Evolutionary conservation across 2,888 invertebrate species (phyloP).

Genomic region (Invenusta paracnida): DNA sequence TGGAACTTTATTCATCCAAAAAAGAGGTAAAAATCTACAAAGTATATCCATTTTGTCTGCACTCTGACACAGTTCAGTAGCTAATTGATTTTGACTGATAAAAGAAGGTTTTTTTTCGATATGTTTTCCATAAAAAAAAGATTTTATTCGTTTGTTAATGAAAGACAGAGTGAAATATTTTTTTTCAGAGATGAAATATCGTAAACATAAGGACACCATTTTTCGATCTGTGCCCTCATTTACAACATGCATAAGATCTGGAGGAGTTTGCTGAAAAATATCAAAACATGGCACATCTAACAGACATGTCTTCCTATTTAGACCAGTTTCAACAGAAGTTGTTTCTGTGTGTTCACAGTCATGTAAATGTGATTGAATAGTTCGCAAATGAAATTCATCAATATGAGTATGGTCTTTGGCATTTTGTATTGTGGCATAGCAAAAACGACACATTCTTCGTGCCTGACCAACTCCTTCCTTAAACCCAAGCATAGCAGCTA

Average conservation of each 20-base stretch:
- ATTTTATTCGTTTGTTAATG: neutral
- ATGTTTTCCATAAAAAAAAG: neutral
- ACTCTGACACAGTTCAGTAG: neutral
- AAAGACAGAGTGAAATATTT: neutral
- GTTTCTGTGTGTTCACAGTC: neutral
- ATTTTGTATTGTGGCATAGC: neutral
- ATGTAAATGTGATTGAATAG: neutral
- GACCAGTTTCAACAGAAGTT: neutral
- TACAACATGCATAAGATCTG: neutral
- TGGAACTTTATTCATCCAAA: neutral
- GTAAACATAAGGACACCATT: neutral
- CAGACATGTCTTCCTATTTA: neutral
- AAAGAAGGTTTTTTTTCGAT: neutral
- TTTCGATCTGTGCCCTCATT: neutral
- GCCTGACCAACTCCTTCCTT: neutral
- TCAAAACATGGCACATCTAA: neutral
- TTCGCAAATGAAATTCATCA: neutral
- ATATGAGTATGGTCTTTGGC: neutral
- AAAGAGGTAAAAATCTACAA: neutral
- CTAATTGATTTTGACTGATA: neutral
- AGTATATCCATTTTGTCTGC: constrained; percentile 23
- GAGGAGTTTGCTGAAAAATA: no score
- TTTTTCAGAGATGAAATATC: neutral
- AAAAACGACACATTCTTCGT: neutral
- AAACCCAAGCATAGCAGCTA: neutral